These are phyloP conservation scores for Tryphoninae sp. DNA, from an alignment of 2,888 invertebrate species.

Conservation along the genomic window DNA sequence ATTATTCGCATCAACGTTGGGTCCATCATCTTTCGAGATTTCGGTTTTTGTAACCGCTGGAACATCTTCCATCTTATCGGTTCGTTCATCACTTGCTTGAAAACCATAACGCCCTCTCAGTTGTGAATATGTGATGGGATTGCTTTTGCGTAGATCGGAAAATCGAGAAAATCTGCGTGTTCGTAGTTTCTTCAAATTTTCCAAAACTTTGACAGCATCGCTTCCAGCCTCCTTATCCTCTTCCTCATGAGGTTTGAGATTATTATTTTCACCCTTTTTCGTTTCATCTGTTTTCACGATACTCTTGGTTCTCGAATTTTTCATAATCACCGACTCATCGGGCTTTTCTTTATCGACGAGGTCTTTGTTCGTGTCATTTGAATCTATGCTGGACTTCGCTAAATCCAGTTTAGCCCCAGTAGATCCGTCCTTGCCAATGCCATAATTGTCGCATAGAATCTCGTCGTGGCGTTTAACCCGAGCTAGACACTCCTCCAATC, in stretches of 20 bases:
- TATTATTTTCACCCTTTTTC: slow-evolving; percentile 32
- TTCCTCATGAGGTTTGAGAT: background rate
- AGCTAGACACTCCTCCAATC: slow-evolving; percentile 72
- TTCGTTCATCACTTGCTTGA: slow-evolving; percentile 11
- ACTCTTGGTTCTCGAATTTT: slow-evolving; percentile 3
- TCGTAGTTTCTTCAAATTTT: slow-evolving; percentile 33
- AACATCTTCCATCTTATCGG: background rate
- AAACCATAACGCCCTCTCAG: slow-evolving; percentile 38
- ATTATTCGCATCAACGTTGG: slow-evolving; percentile 33
- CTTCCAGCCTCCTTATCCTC: background rate
- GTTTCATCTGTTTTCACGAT: background rate
- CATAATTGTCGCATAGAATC: slow-evolving; percentile 70
- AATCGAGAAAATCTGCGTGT: slow-evolving; percentile 57
- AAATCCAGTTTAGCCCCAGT: slow-evolving; percentile 75
- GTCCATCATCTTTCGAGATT: slow-evolving; percentile 27
- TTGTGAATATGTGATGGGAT: slow-evolving; percentile 56
- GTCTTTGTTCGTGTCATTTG: slow-evolving; percentile 22
- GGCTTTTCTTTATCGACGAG: background rate
- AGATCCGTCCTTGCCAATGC: slow-evolving; percentile 69
- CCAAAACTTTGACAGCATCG: background rate
- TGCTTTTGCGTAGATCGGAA: slow-evolving; percentile 53
- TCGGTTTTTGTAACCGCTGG: slow-evolving; percentile 17
- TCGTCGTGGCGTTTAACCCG: slow-evolving; percentile 71
- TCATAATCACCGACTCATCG: slow-evolving; percentile 11
- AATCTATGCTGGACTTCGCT: slow-evolving; percentile 71